Evolutionary conservation across 2,113 vertebrate genomes (phyloP), one percentile per base, ranked within the genome.

Genomic region (Synchiropus splendidus): DNA sequence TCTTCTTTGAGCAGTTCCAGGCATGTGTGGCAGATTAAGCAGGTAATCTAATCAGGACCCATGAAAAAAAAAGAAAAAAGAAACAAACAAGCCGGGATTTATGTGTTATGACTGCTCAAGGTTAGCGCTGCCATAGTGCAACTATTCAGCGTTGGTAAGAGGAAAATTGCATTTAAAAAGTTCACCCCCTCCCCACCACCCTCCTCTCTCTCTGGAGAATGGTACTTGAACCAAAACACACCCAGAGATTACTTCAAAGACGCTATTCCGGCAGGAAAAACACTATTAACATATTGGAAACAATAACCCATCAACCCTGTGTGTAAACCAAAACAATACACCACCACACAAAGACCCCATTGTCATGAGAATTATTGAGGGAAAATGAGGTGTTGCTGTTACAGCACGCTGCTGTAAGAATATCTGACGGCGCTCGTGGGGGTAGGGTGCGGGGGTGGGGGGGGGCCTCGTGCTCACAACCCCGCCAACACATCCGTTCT

Each of bases 31-130:
- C 64, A 74, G 74, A 78, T 81, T 76, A 80, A 64, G 51, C 39
- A 45, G 67, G 61, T 79, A 74, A 80, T 81, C 67, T 78, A 74
- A 81, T 79, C 75, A 78, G 48, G 71, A 77, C 61, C 74, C 66
- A 5, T 5, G 21, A 27, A 27, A 27, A 27, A 8, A 27, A 27
- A 27, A 27, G 8, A 27, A 27, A 27, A 27, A 27, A 27, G 21
- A 27, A 27, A 27, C 21, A 27, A 75, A 75, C 78, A 68, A 75
- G 67, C 6, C 4, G 42, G 56, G 71, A 66, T 75, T 53, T 78
- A 77, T 81, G 55, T 42, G 44, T 63, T 70, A 63, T 70, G 64
- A 67, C 53, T 41, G 59, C 64, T 81, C 71, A 80, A 82, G 80
- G 79, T 82, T 75, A 76, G 54, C 61, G 31, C 61, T 16, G 61